Evolutionary conservation across 2,797 vertebrate species (phyloP).

Genomic region (Helarctos malayanus): DNA sequence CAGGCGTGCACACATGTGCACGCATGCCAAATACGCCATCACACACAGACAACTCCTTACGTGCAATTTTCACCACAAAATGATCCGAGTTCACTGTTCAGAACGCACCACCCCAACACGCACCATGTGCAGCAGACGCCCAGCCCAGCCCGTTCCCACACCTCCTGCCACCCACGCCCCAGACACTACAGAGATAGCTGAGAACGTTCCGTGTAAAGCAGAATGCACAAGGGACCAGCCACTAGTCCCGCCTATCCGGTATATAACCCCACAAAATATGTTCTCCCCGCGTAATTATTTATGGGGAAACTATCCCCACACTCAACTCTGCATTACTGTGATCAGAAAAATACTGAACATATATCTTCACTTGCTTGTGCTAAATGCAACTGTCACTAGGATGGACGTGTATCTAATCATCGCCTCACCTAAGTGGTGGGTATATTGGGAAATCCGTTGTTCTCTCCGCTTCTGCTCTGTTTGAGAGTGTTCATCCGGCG

Average conservation of each 20-base stretch:
- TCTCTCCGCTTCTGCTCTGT: not conserved
- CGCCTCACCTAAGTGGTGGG: not conserved
- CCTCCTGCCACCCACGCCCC: not conserved
- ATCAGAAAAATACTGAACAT: constrained; percentile 17
- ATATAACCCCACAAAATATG: not conserved
- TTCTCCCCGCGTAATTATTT: not conserved
- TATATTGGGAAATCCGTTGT: not conserved
- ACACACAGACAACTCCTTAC: not conserved
- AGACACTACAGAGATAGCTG: not conserved
- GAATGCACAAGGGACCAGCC: not conserved
- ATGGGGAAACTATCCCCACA: not conserved
- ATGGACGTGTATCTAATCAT: not conserved
- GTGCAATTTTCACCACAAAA: not conserved
- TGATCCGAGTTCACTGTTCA: not conserved
- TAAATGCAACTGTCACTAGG: not conserved
- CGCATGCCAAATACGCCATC: not conserved
- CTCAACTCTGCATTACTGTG: not conserved
- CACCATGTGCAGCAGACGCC: not conserved
- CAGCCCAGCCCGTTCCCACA: not conserved
- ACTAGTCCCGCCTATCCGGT: not conserved
- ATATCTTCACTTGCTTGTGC: not conserved
- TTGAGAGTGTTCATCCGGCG: not conserved
- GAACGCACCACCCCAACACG: not conserved
- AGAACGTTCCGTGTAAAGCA: not conserved
- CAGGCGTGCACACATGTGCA: not conserved